phyloP scores from a whole-genome alignment of 1,140 invertebrate species.

The Drosophila orosa region DNA sequence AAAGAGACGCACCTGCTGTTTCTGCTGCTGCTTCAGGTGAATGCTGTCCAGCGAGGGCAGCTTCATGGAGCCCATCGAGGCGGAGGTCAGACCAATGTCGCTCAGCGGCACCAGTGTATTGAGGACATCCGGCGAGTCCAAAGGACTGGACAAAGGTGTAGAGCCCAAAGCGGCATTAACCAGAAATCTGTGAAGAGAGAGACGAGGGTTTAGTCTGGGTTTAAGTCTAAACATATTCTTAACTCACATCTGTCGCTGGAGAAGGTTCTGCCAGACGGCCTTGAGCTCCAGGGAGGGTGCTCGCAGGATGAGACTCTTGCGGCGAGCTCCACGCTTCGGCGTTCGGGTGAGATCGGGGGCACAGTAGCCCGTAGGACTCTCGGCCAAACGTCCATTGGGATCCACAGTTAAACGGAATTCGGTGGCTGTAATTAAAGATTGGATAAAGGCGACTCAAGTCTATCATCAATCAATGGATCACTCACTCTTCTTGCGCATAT shows the following conservation, averaged over 20 bases:
- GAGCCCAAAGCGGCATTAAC: constrained; percentile 86
- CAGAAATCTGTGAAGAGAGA: constrained; percentile 85
- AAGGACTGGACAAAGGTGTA: constrained; percentile 87
- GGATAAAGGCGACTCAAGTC: too few species aligned
- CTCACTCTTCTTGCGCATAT: constrained; percentile 91
- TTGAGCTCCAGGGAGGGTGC: constrained; percentile 93
- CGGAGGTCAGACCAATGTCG: constrained; percentile 79
- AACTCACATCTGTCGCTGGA: constrained; percentile 93
- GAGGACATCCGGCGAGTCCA: constrained; percentile 86
- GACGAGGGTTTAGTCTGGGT: neutral
- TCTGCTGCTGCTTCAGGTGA: constrained; percentile 79
- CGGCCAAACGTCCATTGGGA: constrained; percentile 86
- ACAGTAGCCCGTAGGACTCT: constrained; percentile 88
- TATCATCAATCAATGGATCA: too few species aligned
- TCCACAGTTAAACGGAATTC: constrained; percentile 89
- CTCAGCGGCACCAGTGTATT: constrained; percentile 80
- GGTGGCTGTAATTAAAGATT: constrained; percentile 85
- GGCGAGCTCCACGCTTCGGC: constrained; percentile 87
- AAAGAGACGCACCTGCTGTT: constrained; percentile 82
- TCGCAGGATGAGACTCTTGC: constrained; percentile 89
- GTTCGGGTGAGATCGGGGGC: constrained; percentile 86
- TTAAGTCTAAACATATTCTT: neutral
- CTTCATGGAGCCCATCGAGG: constrained; percentile 83
- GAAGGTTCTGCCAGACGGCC: constrained; percentile 94
- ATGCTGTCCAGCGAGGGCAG: constrained; percentile 83